Evolutionary conservation across 1,140 invertebrate species (phyloP), one percentile per base, ranked within the genome.

Genomic region (Eriocheir sinensis): DNA sequence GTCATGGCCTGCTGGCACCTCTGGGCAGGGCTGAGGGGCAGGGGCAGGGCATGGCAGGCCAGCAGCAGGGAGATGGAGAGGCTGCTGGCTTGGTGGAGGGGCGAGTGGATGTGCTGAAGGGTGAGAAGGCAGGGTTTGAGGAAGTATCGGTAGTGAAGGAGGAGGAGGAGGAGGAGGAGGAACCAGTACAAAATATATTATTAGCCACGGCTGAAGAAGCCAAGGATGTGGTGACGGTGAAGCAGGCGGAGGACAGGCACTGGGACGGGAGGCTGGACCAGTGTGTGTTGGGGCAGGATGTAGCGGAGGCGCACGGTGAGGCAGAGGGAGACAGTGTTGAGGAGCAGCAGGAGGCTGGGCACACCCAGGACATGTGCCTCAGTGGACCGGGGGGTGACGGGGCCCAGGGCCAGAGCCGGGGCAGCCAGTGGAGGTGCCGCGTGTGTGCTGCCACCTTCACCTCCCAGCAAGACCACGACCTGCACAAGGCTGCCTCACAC

Each of bases 401-500:
- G 27, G 30, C 60, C 0, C 53, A 53, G 41, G 36, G 60, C 17
- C 36, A 32, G 60, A 1, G 30, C n/a, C 40, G 30, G 27, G 72
- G 40, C 6, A 17, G 3, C 27, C 17, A 40, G 80, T 93, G 72
- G 80, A 36, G 44, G 21, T 93, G 91, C 53, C 41, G 81, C 0
- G 34, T 93, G 27, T 93, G 91, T 83, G 44, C 40, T 36, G 41
- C 83, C 12, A n/a, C 34, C 15, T 93, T 53, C 81, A 36, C 0
- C n/a, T 85, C 40, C 0, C 80, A 86, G 36, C 32, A 9, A 12
- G 91, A 86, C n/a, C 40, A 83, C n/a, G 91, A 93, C 15, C 17
- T 48, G 15, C 91, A 93, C 41, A 79, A 93, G 41, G n/a, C n/a
- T 2, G 41, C 80, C 6, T 15, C 32, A 17, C 91, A 93, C 27